These are phyloP conservation scores for Pangasius mekongensis DNA, from an alignment of 2,797 vertebrate species.

Conservation along the genomic window DNA sequence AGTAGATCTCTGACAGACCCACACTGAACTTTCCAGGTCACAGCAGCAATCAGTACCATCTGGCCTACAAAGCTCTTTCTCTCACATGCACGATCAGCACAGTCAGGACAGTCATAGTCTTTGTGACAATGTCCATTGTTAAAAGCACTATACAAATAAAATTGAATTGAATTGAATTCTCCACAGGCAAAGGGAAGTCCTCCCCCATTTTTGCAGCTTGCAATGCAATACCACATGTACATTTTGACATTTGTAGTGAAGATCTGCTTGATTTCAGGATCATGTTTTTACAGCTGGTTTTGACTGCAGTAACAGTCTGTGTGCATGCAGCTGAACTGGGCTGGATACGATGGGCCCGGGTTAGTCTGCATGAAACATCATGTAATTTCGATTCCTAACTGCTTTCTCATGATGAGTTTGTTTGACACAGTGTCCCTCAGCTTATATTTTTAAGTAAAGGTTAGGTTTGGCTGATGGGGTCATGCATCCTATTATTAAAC, in stretches of 20 bases:
- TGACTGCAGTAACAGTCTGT: background rate
- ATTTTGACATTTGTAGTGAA: background rate
- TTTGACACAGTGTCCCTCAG: background rate
- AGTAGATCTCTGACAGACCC: slow-evolving; percentile 46
- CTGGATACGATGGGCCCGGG: background rate
- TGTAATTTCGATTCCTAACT: background rate
- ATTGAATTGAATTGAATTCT: background rate
- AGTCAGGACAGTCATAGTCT: slow-evolving; percentile 12
- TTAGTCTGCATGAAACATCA: background rate
- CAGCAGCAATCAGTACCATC: slow-evolving; percentile 61
- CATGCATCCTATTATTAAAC: slow-evolving; percentile 25
- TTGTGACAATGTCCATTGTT: too few species aligned
- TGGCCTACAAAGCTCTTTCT: slow-evolving; percentile 47
- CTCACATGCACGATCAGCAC: slow-evolving; percentile 22
- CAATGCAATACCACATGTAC: background rate
- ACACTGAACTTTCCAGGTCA: slow-evolving; percentile 44
- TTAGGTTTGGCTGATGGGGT: background rate
- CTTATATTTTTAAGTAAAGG: background rate
- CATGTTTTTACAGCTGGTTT: background rate
- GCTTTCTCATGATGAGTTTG: background rate
- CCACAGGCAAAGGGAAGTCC: background rate
- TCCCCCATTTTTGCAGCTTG: background rate
- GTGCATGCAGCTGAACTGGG: background rate
- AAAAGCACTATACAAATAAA: too few species aligned
- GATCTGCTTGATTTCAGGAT: background rate